Base-by-base conservation (phyloP, 2,888 invertebrate species). In the Odontothrips loti region DNA sequence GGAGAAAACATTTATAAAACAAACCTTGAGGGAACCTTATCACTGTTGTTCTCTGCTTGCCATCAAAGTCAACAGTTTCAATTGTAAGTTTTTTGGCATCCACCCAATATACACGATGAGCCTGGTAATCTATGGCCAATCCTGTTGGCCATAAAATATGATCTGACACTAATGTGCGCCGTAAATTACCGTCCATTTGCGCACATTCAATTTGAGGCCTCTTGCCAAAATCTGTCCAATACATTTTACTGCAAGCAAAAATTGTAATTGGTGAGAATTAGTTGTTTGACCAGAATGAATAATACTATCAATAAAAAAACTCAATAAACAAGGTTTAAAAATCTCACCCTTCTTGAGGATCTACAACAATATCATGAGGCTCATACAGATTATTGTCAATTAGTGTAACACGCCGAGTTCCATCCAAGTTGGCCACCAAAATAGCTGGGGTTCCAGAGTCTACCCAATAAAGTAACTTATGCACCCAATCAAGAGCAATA, bases 81-180 rank as follows among this genome's bases (percentile, higher is more conserved):
- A 96, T 90, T 29, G 91, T 90, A 84, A 91, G 90, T 84, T 91
- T 90, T 87, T 95, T 94, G n/a, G 92, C 91, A 88, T 96, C 96
- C 17, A 93, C 91, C 93, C 95, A 95, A 89, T 96, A 96, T 6
- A 96, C 87, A 10, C 96, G 89, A n/a, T 89, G 88, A 0, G 93
- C 92, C 0, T 94, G 91, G 86, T 91, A 90, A 87, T 94, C 94
- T 81, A 96, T 89, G 9, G 95, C 92, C 79, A 96, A 89, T 84
- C 95, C 94, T 8, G 91, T 90, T 0, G 94, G 94, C 90, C 94
- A 94, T 82, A 93, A 88, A 84, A 92, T 90, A 6, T 89, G 89
- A 81, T 89, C 85, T 68, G 86, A 88, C 80, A 93, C 90, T 68
- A 95, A 87, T 82, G 89, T 88, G 84, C 89, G 89, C 83, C 90